phyloP scores from a whole-genome alignment of 2,888 invertebrate species.

The Dexiosoma caninum region DNA sequence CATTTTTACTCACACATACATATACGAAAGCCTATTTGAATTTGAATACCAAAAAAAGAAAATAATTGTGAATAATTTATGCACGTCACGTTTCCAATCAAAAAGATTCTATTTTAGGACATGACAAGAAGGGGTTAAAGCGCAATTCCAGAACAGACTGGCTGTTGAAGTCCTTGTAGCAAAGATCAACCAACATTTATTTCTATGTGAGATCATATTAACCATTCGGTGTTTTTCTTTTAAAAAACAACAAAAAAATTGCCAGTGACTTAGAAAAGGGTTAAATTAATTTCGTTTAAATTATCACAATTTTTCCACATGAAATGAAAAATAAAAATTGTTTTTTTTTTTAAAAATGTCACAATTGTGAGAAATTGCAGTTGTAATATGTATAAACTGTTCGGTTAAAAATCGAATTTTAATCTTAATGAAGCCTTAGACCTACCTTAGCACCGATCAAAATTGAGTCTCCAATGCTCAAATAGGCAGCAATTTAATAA shows the following conservation, averaged over 20 bases:
- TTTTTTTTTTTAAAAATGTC: background rate
- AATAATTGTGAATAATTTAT: constrained; percentile 42
- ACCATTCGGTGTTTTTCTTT: background rate
- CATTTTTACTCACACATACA: constrained; percentile 14
- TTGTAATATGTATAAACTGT: no score
- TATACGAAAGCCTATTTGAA: constrained; percentile 17
- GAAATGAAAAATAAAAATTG: constrained; percentile 3
- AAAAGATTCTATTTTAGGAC: constrained; percentile 41
- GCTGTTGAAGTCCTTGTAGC: constrained; percentile 42
- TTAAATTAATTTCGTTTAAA: constrained; percentile 18
- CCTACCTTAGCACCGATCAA: no score
- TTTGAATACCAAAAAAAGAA: background rate
- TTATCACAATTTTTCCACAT: constrained; percentile 32
- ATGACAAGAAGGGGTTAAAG: constrained; percentile 41
- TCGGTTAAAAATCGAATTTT: no score
- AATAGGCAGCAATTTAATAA: no score
- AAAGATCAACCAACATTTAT: constrained; percentile 49
- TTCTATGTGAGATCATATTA: constrained; percentile 46
- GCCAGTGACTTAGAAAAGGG: constrained; percentile 3
- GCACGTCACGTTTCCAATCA: constrained; percentile 32
- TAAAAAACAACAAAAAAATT: background rate
- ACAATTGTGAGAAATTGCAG: background rate
- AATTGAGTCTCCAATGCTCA: no score
- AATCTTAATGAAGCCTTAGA: no score
- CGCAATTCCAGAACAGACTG: constrained; percentile 10